These are phyloP conservation scores for Centropus bengalensis DNA, from an alignment of 2,113 vertebrate species.

Conservation along the genomic window DNA sequence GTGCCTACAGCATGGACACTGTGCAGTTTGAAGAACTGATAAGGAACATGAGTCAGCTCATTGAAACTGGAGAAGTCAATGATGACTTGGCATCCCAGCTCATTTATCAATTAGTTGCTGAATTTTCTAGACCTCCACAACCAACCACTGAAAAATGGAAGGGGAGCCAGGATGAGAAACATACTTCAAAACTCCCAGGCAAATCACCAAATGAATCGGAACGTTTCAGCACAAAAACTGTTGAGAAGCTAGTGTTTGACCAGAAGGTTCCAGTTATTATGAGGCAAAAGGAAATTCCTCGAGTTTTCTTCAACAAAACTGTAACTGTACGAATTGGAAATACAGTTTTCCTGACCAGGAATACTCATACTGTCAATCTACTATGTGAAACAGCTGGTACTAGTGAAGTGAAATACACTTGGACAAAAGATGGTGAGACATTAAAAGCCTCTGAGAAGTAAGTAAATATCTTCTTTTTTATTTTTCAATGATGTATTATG, in stretches of 20 bases:
- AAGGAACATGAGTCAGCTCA: constrained; percentile 84
- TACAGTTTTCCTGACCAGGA: constrained; percentile 79
- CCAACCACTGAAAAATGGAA: constrained; percentile 61
- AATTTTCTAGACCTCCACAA: constrained; percentile 62
- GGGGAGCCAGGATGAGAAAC: constrained; percentile 37
- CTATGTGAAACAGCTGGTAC: constrained; percentile 75
- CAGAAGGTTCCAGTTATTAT: constrained; percentile 72
- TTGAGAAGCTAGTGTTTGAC: constrained; percentile 39
- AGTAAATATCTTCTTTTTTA: constrained; percentile 46
- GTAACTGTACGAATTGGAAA: constrained; percentile 80
- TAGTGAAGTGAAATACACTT: constrained; percentile 75
- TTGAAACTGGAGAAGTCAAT: constrained; percentile 78
- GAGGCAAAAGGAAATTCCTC: constrained; percentile 72
- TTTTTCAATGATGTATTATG: neutral
- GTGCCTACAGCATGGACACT: constrained; percentile 79
- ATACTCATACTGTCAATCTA: constrained; percentile 77
- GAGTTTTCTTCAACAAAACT: constrained; percentile 80
- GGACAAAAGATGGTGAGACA: constrained; percentile 85
- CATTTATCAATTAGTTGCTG: constrained; percentile 82
- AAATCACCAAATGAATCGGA: constrained; percentile 71
- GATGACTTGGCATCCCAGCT: constrained; percentile 84
- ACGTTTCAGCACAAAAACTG: constrained; percentile 1
- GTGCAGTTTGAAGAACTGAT: constrained; percentile 82
- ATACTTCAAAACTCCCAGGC: constrained; percentile 34
- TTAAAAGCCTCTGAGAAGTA: constrained; percentile 81